Percentiles rank a stretch among this genome's conserved stretches.
Conservation (phyloP, 2,888 invertebrate species). For the Octodonta nipae region DNA sequence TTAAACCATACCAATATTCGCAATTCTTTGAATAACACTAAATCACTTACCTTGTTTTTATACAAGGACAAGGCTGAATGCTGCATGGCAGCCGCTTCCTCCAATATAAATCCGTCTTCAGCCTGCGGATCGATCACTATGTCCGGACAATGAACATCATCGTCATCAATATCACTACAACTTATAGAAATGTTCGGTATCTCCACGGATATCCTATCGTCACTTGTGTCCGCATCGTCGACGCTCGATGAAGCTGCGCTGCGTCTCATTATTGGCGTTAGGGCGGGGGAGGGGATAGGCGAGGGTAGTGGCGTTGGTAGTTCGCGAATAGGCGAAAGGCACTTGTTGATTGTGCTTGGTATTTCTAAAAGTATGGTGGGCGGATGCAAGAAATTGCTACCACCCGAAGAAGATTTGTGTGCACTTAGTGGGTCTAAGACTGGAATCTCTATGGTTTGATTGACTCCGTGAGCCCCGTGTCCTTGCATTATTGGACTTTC, state of each 20-base stretch:
- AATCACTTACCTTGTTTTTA: constrained; percentile 20
- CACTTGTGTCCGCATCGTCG: constrained; percentile 36
- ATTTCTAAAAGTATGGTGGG: constrained; percentile 67
- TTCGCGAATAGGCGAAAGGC: constrained; percentile 67
- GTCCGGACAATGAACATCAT: constrained; percentile 27
- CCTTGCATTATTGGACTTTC: constrained; percentile 47
- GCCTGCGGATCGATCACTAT: constrained; percentile 34
- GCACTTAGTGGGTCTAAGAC: constrained; percentile 57
- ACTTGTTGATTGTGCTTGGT: constrained; percentile 59
- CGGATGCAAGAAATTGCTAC: constrained; percentile 53
- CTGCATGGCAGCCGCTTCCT: constrained; percentile 35
- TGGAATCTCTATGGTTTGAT: constrained; percentile 41
- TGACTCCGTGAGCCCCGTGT: too few relatives aligned
- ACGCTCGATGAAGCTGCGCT: too few relatives aligned
- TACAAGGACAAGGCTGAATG: constrained; percentile 18
- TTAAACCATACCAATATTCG: too few relatives aligned
- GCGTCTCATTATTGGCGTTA: constrained; percentile 50
- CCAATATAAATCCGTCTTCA: constrained; percentile 34
- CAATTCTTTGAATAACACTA: too few relatives aligned
- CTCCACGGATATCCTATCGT: constrained; percentile 38
- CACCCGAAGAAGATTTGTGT: constrained; percentile 43
- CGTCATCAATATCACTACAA: constrained; percentile 32
- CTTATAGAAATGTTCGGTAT: constrained; percentile 33
- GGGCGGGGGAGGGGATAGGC: constrained; percentile 53
- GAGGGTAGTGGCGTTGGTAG: constrained; percentile 64